Conservation (phyloP, 2,113 vertebrate species). For the Esox niger region DNA sequence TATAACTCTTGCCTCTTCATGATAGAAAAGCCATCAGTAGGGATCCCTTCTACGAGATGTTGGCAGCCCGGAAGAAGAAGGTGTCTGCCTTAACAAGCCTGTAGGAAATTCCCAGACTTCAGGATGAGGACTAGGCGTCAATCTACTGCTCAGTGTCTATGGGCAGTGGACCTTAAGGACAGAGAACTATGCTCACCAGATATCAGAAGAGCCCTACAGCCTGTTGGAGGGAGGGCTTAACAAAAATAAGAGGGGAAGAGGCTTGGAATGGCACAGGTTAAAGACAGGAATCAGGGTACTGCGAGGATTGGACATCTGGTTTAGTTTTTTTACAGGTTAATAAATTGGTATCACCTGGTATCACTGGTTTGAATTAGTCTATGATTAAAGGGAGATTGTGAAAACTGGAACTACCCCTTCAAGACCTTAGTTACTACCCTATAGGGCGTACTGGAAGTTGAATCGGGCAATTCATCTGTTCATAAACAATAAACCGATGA, state of each 20-base stretch:
- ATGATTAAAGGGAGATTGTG: no score
- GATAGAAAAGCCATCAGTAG: conserved; percentile 93
- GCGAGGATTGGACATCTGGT: not conserved
- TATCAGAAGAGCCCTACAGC: not conserved
- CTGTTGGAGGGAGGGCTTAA: no score
- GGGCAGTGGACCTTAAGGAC: conserved; percentile 17
- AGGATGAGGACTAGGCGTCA: conserved; percentile 8
- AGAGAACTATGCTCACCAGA: not conserved
- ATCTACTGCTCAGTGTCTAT: not conserved
- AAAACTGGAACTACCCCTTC: no score
- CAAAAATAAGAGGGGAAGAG: not conserved
- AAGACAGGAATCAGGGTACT: not conserved
- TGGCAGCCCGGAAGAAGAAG: conserved; percentile 95
- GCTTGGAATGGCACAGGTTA: not conserved
- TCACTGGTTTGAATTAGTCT: no score
- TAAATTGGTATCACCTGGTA: no score
- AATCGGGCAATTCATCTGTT: conserved; percentile 15
- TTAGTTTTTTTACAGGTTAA: no score
- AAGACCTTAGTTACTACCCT: no score
- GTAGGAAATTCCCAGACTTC: conserved; percentile 56
- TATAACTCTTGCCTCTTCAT: not conserved
- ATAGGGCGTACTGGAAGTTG: conserved; percentile 6
- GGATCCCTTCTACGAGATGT: conserved; percentile 98
- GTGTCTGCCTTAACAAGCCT: conserved; percentile 89
- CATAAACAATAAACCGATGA: conserved; percentile 21